A percentile compares a stretch with the other conserved stretches of the same genome.
Evolutionary conservation across 2,888 invertebrate species (phyloP).

Genomic region (Perizoma flavofasciatum): DNA sequence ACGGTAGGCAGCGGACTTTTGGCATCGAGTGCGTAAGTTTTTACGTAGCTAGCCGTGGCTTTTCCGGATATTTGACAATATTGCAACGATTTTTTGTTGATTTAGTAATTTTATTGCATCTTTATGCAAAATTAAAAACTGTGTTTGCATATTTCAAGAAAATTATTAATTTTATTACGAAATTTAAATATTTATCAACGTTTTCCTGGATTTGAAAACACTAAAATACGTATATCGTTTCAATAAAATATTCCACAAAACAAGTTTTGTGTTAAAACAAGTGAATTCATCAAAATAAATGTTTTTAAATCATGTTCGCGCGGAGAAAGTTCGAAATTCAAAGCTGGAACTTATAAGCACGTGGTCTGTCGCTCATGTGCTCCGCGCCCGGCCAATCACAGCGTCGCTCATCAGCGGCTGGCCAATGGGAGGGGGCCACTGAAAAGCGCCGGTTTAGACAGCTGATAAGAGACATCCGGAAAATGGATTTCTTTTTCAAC

Average conservation of each 20-base stretch:
- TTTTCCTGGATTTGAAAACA: conserved; percentile 21
- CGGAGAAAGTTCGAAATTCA: conserved; percentile 64
- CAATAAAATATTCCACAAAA: conserved; percentile 10
- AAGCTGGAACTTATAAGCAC: conserved; percentile 79
- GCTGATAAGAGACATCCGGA: conserved; percentile 71
- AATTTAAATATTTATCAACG: conserved; percentile 8
- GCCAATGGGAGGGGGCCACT: conserved; percentile 68
- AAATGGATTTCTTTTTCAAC: conserved; percentile 36
- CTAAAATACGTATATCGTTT: conserved; percentile 1
- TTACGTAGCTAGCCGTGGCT: conserved; percentile 15
- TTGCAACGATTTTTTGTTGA: conserved; percentile 6
- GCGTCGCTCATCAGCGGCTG: conserved; percentile 69
- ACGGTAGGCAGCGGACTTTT: conserved; percentile 48
- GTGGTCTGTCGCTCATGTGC: conserved; percentile 79
- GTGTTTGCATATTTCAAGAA: conserved; percentile 12
- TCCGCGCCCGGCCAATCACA: conserved; percentile 68
- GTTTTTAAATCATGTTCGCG: conserved; percentile 15
- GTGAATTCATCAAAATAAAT: conserved; percentile 10
- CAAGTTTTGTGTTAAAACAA: conserved; percentile 1
- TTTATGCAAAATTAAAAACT: conserved; percentile 14
- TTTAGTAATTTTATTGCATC: conserved; percentile 14
- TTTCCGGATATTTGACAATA: conserved; percentile 8
- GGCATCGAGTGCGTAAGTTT: conserved; percentile 43
- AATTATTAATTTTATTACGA: conserved; percentile 4
- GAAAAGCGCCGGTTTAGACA: conserved; percentile 70